Evolutionary conservation across 2,888 invertebrate genomes (phyloP), one percentile per base, ranked within the genome.

Genomic region (Ecdyonurus torrentis): DNA sequence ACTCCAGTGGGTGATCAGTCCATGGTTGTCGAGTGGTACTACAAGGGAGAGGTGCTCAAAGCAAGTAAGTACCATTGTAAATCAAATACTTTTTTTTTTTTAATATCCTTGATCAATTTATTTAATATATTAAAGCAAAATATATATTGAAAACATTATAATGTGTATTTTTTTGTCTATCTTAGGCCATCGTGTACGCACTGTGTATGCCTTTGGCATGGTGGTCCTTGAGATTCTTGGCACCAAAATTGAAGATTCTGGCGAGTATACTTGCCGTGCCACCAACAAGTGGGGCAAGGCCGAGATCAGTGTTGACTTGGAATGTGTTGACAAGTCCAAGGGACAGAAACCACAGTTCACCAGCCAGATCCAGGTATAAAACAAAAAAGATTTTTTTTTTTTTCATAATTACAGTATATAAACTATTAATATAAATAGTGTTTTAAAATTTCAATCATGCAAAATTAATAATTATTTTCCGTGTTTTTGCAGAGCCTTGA

Each of bases 191-290:
- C 85, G 96, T 66, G 87, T 88, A 65, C 82, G 92, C 72, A 96
- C 96, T 15, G 92, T 95, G 18, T 91, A 96, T 73, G 97, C 97
- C 19, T 97, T 99, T 74, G 98, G 98, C 63, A 95, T 94, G 86
- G 95, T 96, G 23, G 92, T 96, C 58, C 81, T 99, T 55, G 98
- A 98, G 79, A 91, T 99, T 69, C 80, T 93, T 22, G 97, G 96
- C 66, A 92, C 93, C 1, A 93, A 92, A 73, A 89, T 89, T 64
- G 87, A 90, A 73, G 98, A 99, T 75, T 87, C 91, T 24, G 97
- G 96, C 55, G 84, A 83, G 25, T 94, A 92, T 73, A 88, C 88
- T 1, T 94, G 93, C 73, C 81, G 86, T 65, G 94, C 94, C 1
- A 91, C 89, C 1, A 94, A 94, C 73, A 87, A 86, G 73, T 91